Percentiles rank a stretch among this genome's conserved stretches.
phyloP scores from a whole-genome alignment of 37 sponge, comb jelly and placozoan species.

The Chondrosia reniformis region DNA sequence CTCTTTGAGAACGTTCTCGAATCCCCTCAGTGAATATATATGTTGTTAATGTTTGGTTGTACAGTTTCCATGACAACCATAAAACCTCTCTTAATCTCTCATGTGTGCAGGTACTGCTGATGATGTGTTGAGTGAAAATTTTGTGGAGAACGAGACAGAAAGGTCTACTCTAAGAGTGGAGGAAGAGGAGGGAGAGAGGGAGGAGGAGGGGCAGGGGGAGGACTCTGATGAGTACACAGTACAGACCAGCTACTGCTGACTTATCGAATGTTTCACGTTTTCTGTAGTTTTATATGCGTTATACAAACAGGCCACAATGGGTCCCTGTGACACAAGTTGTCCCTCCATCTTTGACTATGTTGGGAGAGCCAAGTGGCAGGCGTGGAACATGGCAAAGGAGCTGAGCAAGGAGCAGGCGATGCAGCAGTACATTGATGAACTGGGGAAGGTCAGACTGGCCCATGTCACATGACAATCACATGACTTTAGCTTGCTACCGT shows the following conservation, averaged over 20 bases:
- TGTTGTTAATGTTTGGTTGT: too few species aligned
- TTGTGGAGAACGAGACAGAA: not conserved
- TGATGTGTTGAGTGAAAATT: not conserved
- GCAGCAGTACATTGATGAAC: constrained; percentile 41
- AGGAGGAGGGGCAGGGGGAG: not conserved
- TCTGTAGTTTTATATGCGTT: constrained; percentile 73
- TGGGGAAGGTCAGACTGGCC: constrained; percentile 33
- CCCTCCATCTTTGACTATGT: constrained; percentile 61
- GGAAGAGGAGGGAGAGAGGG: not conserved
- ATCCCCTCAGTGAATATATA: too few species aligned
- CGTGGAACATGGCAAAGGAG: constrained; percentile 32
- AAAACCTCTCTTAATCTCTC: too few species aligned
- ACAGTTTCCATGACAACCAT: too few species aligned
- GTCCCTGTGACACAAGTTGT: constrained; percentile 48
- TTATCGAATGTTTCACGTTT: not conserved
- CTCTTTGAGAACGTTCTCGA: too few species aligned
- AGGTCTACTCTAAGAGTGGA: not conserved
- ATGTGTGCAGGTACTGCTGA: not conserved
- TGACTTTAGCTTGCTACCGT: too few species aligned
- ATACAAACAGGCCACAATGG: constrained; percentile 67
- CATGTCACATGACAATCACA: too few species aligned
- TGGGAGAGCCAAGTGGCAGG: constrained; percentile 68
- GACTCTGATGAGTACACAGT: not conserved
- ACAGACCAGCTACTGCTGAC: not conserved
- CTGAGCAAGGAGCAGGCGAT: constrained; percentile 38